Percentiles rank a stretch among this genome's conserved stretches.
These are phyloP conservation scores for Synergus japonicus DNA, from an alignment of 2,888 invertebrate species.

Conservation along the genomic window DNA sequence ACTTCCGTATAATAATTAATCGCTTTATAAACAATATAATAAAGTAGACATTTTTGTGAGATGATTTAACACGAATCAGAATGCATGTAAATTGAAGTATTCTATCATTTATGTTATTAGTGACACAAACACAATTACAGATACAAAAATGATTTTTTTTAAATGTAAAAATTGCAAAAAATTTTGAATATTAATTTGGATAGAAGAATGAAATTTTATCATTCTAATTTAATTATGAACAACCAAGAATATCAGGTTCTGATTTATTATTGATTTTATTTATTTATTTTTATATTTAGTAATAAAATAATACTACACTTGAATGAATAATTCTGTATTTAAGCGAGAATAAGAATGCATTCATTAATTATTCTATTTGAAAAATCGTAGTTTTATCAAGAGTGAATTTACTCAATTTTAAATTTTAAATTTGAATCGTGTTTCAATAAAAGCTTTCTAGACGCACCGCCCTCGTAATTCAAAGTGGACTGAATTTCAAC, in stretches of 20 bases:
- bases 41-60: neutral
- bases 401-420: neutral
- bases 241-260: neutral
- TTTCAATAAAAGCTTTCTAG: slow-evolving; percentile 49
- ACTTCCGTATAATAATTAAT: slow-evolving; percentile 6
- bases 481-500: slow-evolving; percentile 42
- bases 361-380: neutral
- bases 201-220: slow-evolving; percentile 4
- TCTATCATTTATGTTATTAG: neutral
- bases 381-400: neutral
- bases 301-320: too few species aligned
- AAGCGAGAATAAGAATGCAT: neutral
- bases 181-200: neutral
- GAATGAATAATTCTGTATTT: neutral
- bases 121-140: too few species aligned
- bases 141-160: neutral
- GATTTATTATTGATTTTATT: neutral
- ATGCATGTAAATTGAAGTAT: neutral
- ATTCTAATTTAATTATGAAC: neutral
- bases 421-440: slow-evolving; percentile 17
- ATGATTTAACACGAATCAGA: slow-evolving; percentile 3
- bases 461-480: slow-evolving; percentile 47
- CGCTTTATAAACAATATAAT: neutral
- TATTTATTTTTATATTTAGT: too few species aligned
- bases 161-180: neutral